Conservation (phyloP, 2,113 vertebrate species). For the Amia ocellicauda region DNA sequence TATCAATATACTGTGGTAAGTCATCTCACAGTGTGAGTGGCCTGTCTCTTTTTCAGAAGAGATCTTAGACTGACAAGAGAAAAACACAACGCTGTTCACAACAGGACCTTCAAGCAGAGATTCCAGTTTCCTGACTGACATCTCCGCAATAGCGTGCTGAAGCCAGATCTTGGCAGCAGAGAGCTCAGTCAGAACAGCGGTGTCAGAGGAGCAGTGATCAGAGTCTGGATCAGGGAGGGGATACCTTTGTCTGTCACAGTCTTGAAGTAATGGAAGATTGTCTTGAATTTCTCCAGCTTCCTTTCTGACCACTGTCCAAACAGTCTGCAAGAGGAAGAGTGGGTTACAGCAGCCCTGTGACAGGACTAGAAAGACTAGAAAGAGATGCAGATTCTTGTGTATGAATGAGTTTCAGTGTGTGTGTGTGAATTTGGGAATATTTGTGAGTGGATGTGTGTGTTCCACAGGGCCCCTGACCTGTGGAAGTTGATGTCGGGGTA, state of each 20-base stretch:
- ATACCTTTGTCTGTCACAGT: constrained; percentile 36
- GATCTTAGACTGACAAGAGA: not conserved
- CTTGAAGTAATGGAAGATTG: constrained; percentile 61
- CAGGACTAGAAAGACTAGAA: too few relatives aligned
- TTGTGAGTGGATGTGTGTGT: not conserved
- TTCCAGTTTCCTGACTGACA: not conserved
- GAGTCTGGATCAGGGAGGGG: too few relatives aligned
- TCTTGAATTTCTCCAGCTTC: constrained; percentile 54
- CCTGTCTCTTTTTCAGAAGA: too few relatives aligned
- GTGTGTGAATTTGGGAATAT: not conserved
- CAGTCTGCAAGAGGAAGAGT: constrained; percentile 38
- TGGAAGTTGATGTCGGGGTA: constrained; percentile 66
- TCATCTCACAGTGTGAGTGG: too few relatives aligned
- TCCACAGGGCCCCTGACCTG: constrained; percentile 42
- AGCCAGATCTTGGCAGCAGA: too few relatives aligned
- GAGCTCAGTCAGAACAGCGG: too few relatives aligned
- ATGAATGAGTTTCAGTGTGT: not conserved
- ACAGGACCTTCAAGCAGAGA: constrained; percentile 28
- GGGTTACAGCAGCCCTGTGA: not conserved
- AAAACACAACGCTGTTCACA: not conserved
- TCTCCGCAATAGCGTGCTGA: too few relatives aligned
- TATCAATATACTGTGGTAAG: too few relatives aligned
- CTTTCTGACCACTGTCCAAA: constrained; percentile 22
- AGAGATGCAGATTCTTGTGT: not conserved
- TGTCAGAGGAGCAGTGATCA: not conserved